Evolutionary conservation across 2,113 vertebrate species (phyloP).

Genomic region (Lynx canadensis): DNA sequence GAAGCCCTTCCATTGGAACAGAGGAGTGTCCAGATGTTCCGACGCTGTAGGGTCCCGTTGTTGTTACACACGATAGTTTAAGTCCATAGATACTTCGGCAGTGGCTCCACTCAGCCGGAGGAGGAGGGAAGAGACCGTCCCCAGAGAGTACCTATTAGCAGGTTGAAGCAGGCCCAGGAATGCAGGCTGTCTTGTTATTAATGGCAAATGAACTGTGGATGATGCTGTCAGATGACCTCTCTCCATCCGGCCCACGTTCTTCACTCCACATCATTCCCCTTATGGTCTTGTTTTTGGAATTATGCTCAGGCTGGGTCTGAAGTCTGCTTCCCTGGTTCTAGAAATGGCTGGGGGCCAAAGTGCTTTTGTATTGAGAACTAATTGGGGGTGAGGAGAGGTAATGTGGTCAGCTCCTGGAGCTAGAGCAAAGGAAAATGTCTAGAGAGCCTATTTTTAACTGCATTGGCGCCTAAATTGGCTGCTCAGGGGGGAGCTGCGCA

Average conservation of each 20-base stretch:
- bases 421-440: constrained; percentile 57
- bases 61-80: not conserved
- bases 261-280: not conserved
- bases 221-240: not conserved
- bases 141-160: constrained; percentile 42
- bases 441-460: constrained; percentile 62
- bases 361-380: constrained; percentile 58
- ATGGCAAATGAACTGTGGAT: constrained; percentile 41
- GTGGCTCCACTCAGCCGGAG: not conserved
- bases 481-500: not conserved
- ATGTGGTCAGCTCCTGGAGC: constrained; percentile 63
- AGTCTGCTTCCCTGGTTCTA: constrained; percentile 1
- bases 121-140: not conserved
- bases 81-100: not conserved
- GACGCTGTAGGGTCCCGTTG: not conserved
- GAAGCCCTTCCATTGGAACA: not conserved
- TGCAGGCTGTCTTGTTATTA: constrained; percentile 50
- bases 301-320: not conserved
- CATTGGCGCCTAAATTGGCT: constrained; percentile 56
- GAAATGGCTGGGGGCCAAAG: constrained; percentile 57
- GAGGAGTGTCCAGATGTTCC: not conserved
- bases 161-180: constrained; percentile 38
- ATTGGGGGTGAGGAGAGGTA: constrained; percentile 42
- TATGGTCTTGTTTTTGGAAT: constrained; percentile 41
- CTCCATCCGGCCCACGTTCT: not conserved